A percentile compares a stretch with the other conserved stretches of the same genome.
Evolutionary conservation across 92 coral and sea anemone species (phyloP).

Genomic region (Bergia puertoricense): DNA sequence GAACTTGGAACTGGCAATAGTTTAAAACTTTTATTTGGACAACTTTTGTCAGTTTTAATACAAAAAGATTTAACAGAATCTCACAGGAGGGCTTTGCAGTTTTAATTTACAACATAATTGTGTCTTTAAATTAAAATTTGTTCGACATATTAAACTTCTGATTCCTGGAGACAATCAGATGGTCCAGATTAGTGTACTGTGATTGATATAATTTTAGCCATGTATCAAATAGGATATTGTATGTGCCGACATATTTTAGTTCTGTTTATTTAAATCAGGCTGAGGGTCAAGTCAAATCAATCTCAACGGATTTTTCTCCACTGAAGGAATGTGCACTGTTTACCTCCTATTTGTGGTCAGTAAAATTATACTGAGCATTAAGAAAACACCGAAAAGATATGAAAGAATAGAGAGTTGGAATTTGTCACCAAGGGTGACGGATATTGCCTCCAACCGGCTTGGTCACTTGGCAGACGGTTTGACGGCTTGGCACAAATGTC

Average conservation of each 20-base stretch:
- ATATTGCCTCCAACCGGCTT: background rate
- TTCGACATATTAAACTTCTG: background rate
- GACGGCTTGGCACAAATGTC: background rate
- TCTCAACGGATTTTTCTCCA: background rate
- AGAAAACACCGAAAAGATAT: background rate
- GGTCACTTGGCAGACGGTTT: background rate
- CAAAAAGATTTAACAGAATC: too few relatives aligned
- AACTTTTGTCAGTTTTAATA: too few relatives aligned
- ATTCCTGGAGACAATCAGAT: slow-evolving; percentile 5
- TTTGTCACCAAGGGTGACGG: background rate
- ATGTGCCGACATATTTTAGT: background rate
- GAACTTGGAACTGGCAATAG: too few relatives aligned
- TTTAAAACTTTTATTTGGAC: too few relatives aligned
- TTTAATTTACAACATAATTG: background rate
- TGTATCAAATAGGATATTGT: background rate
- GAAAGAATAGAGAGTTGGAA: background rate
- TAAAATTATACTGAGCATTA: background rate
- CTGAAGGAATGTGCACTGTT: background rate
- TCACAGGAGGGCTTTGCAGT: too few relatives aligned
- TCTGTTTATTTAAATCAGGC: background rate
- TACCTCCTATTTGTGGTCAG: background rate
- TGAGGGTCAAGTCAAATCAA: background rate
- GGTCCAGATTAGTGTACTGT: background rate
- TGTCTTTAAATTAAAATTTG: background rate
- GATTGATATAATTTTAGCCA: background rate